phyloP scores from a whole-genome alignment of 2,888 invertebrate species.

The Mesochorus sp. region DNA sequence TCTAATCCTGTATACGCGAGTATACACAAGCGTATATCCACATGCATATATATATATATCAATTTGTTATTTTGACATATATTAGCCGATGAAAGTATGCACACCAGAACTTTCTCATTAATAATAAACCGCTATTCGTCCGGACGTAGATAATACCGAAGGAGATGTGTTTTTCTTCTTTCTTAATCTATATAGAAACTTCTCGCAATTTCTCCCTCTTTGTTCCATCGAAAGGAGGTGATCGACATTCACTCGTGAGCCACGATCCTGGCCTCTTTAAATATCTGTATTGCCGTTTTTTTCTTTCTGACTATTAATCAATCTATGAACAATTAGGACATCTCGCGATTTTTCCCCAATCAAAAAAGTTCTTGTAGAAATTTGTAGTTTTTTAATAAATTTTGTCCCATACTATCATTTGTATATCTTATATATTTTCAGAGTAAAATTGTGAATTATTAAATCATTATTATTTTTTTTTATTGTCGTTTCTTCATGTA shows the following conservation, averaged over 20 bases:
- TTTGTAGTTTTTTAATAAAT: no score
- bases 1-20: conserved; percentile 12
- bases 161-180: neutral
- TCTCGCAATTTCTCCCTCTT: neutral
- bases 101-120: conserved; percentile 60
- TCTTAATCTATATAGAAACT: conserved; percentile 6
- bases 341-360: no score
- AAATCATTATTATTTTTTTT: no score
- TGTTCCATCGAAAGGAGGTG: neutral
- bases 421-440: no score
- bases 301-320: no score
- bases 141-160: conserved; percentile 38
- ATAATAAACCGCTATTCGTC: conserved; percentile 55
- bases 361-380: no score
- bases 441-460: no score
- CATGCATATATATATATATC: no score
- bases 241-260: conserved; percentile 7
- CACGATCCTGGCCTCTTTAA: neutral
- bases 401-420: no score
- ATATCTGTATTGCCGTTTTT: no score
- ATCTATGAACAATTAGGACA: no score
- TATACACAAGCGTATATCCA: neutral
- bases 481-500: no score
- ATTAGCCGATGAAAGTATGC: conserved; percentile 44
- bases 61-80: conserved; percentile 31